Evolutionary conservation across 2,888 invertebrate species (phyloP), one percentile per base, ranked within the genome.

Genomic region (Lathronympha strigana): DNA sequence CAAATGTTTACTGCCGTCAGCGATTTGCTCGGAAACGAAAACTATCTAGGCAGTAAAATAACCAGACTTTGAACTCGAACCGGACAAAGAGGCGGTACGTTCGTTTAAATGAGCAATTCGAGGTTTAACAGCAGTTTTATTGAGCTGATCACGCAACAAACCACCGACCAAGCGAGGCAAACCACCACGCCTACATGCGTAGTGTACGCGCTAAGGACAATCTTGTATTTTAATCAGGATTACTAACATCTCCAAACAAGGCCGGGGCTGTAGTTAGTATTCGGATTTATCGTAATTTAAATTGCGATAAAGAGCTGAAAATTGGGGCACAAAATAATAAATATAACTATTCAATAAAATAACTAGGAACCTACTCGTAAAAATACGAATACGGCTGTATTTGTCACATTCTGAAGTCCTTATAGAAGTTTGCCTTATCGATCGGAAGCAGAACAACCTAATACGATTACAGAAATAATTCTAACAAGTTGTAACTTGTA

Each of bases 141-240:
- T 84, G 84, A 83, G 84, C 81, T 77, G 78, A 83, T 84, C 89
- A 85, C 88, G 89, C 87, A 88, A 87, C 85, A 82, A 83, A 77
- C 79, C n/a, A n/a, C n/a, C n/a, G n/a, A n/a, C n/a, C n/a, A n/a
- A 69, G 70, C 87, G 88, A 90, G 90, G 89, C 87, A 84, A 90
- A 85, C 90, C 83, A 83, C 86, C 80, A 83, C 88, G 83, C 89
- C 90, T 79, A 90, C 89, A 79, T 80, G 36, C 45, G 31, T 33
- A 49, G 49, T 36, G 36, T 54, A 47, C 64, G 53, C 38, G 54
- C 43, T 53, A 21, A 66, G 66, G 66, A 66, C 66, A 66, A 66
- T 61, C 66, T 61, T 54, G 66, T 64, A 64, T 66, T 54, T 66
- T 54, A 61, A 66, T 61, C 66, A 66, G 53, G 60, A 66, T 58